Percentiles rank a stretch among this genome's conserved stretches.
phyloP scores from a whole-genome alignment of 2,888 invertebrate species.

The Nomada lathburiana region DNA sequence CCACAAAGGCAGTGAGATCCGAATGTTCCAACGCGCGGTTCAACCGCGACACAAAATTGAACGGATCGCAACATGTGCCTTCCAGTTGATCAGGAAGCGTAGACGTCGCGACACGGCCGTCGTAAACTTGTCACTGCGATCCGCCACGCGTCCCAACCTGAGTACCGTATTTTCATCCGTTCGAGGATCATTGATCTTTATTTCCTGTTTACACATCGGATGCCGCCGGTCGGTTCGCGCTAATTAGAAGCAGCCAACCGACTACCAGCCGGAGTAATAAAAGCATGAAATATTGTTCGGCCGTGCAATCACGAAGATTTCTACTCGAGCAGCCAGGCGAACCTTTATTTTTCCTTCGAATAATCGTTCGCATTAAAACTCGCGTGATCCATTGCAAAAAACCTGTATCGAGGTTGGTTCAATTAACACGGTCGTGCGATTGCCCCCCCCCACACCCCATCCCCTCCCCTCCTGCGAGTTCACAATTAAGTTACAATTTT shows the following conservation, averaged over 20 bases:
- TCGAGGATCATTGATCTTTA: slow-evolving; percentile 38
- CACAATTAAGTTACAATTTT: slow-evolving; percentile 18
- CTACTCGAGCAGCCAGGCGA: neutral
- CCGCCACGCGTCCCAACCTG: slow-evolving; percentile 4
- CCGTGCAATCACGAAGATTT: slow-evolving; percentile 19
- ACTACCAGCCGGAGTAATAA: slow-evolving; percentile 12
- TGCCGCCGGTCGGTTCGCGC: slow-evolving; percentile 3
- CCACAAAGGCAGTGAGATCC: too few relatives aligned
- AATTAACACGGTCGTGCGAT: slow-evolving; percentile 28
- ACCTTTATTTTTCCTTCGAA: neutral
- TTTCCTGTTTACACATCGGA: slow-evolving; percentile 39
- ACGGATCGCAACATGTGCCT: neutral
- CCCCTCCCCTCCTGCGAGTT: too few relatives aligned
- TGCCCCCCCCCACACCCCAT: neutral
- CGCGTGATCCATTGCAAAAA: neutral
- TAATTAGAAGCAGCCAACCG: slow-evolving; percentile 33
- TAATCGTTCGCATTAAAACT: slow-evolving; percentile 9
- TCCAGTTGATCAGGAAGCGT: slow-evolving; percentile 11
- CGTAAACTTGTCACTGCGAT: slow-evolving; percentile 38
- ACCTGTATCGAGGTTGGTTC: slow-evolving; percentile 7
- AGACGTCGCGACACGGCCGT: neutral
- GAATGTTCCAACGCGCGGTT: neutral
- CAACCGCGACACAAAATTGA: neutral
- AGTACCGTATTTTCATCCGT: slow-evolving; percentile 27
- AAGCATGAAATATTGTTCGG: slow-evolving; percentile 39